Evolutionary conservation across 2,113 vertebrate genomes (phyloP).

Genomic region (Campylomormyrus tamandua): DNA sequence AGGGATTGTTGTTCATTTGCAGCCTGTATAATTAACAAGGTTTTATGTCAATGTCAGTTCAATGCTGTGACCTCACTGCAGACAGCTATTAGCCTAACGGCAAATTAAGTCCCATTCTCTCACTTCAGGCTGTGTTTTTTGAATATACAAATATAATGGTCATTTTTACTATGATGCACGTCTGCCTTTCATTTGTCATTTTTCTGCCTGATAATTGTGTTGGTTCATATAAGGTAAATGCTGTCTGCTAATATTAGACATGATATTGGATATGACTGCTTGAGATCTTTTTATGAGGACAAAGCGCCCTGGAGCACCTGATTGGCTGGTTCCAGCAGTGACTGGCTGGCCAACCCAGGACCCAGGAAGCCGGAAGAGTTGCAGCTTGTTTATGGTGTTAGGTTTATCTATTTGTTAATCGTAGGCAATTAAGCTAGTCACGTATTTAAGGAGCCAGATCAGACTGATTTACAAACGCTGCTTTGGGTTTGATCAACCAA

Average conservation of each 20-base stretch:
- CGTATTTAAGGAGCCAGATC: not conserved
- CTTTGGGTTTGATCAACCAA: not conserved
- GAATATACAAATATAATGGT: not conserved
- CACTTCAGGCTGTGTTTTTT: not conserved
- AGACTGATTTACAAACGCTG: not conserved
- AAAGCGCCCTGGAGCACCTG: not conserved
- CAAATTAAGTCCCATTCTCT: not conserved
- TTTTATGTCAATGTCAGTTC: not conserved
- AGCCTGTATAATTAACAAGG: not conserved
- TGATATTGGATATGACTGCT: not conserved
- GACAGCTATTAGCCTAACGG: not conserved
- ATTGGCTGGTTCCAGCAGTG: not conserved
- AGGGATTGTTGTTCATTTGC: not conserved
- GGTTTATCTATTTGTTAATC: not conserved
- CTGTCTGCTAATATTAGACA: not conserved
- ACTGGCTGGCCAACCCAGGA: not conserved
- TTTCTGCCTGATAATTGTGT: not conserved
- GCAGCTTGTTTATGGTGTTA: not conserved
- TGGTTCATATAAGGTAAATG: constrained; percentile 6
- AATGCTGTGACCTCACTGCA: not conserved
- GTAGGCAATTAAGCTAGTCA: not conserved
- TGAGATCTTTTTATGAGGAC: not conserved
- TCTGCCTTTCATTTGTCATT: not conserved
- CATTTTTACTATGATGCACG: not conserved
- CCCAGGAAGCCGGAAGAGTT: not conserved